Evolutionary conservation across 2,888 invertebrate species (phyloP).

Genomic region (Taenaris catops): DNA sequence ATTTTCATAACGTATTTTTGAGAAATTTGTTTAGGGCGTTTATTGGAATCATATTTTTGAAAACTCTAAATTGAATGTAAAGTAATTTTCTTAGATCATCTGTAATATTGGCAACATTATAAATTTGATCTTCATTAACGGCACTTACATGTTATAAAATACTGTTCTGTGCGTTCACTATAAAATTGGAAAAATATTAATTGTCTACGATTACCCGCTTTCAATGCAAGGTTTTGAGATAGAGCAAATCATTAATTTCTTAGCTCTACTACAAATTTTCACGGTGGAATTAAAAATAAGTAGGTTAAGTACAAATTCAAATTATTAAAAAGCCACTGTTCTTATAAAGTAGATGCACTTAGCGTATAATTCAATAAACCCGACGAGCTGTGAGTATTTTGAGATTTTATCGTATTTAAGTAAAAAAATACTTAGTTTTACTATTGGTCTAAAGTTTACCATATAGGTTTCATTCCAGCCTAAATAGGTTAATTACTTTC

Average conservation of each 20-base stretch:
- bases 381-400: constrained; percentile 79
- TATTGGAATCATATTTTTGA: constrained; percentile 78
- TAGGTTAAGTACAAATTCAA: constrained; percentile 79
- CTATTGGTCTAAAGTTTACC: constrained; percentile 53
- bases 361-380: constrained; percentile 77
- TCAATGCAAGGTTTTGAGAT: constrained; percentile 24
- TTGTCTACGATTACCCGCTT: constrained; percentile 23
- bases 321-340: constrained; percentile 77
- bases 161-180: constrained; percentile 28
- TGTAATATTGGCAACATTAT: constrained; percentile 49
- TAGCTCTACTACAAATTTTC: constrained; percentile 46
- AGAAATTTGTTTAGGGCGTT: constrained; percentile 75
- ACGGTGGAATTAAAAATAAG: constrained; percentile 53
- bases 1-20: constrained; percentile 79
- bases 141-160: constrained; percentile 23
- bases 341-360: constrained; percentile 79
- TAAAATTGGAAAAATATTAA: constrained; percentile 16
- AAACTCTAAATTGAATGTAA: constrained; percentile 69
- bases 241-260: constrained; percentile 21
- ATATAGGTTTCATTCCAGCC: constrained; percentile 66
- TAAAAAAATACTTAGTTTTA: constrained; percentile 58
- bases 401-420: constrained; percentile 79
- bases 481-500: constrained; percentile 65
- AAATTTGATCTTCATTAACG: constrained; percentile 30
- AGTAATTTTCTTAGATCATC: constrained; percentile 61